Evolutionary conservation across 2,113 vertebrate species (phyloP).

Genomic region (Perca flavescens): DNA sequence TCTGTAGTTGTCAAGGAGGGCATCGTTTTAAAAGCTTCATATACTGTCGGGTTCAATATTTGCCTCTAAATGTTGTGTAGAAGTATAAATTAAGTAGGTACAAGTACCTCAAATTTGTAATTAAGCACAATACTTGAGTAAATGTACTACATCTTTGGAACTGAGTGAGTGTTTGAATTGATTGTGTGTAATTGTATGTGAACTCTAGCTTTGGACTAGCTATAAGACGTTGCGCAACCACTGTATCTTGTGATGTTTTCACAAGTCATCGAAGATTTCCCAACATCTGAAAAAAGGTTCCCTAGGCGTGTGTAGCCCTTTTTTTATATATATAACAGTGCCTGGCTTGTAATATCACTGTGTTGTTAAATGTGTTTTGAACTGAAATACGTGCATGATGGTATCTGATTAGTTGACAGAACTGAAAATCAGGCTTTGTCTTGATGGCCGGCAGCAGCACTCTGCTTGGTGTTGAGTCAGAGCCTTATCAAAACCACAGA

Average conservation of each 20-base stretch:
- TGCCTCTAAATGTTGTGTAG: not conserved
- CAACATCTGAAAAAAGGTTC: not conserved
- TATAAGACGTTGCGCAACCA: not conserved
- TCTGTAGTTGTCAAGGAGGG: not conserved
- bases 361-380: not conserved
- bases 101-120: not conserved
- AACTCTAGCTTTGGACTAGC: not conserved
- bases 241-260: constrained; percentile 13
- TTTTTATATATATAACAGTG: not conserved
- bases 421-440: not conserved
- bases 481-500: constrained; percentile 55
- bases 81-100: too few relatives aligned
- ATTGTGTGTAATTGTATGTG: not conserved
- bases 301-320: not conserved
- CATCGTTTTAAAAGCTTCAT: too few relatives aligned
- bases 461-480: constrained; percentile 41
- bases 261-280: not conserved
- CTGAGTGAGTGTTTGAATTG: not conserved
- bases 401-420: constrained; percentile 3
- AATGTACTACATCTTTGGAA: not conserved
- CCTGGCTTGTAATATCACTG: not conserved
- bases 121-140: too few relatives aligned
- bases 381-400: not conserved
- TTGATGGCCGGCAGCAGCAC: constrained; percentile 34
- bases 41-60: too few relatives aligned